These are phyloP conservation scores for Chrysodeixis includens DNA, from an alignment of 2,888 invertebrate genomes.

Conservation along the genomic window DNA sequence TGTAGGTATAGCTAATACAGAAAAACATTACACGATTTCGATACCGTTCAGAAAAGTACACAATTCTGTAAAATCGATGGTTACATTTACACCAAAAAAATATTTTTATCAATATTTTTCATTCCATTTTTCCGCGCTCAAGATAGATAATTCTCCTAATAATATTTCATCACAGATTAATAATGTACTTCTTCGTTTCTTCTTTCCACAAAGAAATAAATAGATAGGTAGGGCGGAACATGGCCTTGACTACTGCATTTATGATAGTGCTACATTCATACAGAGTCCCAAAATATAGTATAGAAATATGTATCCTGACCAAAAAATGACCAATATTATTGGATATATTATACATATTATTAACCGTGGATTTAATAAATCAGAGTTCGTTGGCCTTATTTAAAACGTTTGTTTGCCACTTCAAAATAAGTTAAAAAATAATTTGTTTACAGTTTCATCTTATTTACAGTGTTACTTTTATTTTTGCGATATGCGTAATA, in stretches of 20 bases:
- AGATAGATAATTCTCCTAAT: conserved; percentile 75
- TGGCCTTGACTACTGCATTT: conserved; percentile 68
- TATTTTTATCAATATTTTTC: conserved; percentile 64
- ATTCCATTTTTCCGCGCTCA: conserved; percentile 73
- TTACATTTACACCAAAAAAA: conserved; percentile 70
- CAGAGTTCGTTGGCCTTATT: conserved; percentile 53
- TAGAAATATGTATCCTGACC: conserved; percentile 52
- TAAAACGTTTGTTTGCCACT: conserved; percentile 59
- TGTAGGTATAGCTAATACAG: conserved; percentile 83
- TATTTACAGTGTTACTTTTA: conserved; percentile 77
- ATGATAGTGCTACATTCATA: conserved; percentile 65
- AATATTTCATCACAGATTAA: conserved; percentile 86
- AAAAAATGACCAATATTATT: conserved; percentile 62
- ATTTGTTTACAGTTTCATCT: conserved; percentile 72
- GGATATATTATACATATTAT: conserved; percentile 34
- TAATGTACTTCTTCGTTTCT: conserved; percentile 84
- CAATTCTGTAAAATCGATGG: conserved; percentile 70
- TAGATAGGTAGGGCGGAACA: conserved; percentile 77
- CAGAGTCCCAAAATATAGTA: conserved; percentile 69
- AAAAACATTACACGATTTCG: conserved; percentile 77
- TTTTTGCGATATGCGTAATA: conserved; percentile 81
- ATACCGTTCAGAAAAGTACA: conserved; percentile 77
- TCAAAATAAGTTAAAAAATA: conserved; percentile 78
- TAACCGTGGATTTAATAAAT: conserved; percentile 22
- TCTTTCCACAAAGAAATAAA: conserved; percentile 69